Evolutionary conservation across 2,797 vertebrate species (phyloP).

Genomic region (Trichosurus vulpecula): DNA sequence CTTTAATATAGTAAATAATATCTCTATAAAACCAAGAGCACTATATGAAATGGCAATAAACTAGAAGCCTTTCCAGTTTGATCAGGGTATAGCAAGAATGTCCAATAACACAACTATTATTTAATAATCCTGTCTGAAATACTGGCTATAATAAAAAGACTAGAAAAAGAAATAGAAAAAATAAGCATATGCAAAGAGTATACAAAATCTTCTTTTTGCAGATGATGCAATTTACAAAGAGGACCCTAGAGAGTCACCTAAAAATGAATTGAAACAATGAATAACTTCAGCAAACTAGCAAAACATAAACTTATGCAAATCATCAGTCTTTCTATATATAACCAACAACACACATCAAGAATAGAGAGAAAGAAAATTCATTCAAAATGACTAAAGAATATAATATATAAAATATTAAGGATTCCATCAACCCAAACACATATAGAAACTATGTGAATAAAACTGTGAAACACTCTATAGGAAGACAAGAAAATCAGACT

Average conservation of each 20-base stretch:
- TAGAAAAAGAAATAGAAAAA: neutral
- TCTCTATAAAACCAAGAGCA: neutral
- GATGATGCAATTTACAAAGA: neutral
- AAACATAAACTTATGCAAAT: neutral
- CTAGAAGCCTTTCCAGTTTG: neutral
- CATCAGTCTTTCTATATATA: neutral
- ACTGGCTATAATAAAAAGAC: too few species aligned
- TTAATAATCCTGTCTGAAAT: neutral
- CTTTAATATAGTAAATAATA: neutral
- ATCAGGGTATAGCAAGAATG: neutral
- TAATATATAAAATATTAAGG: neutral
- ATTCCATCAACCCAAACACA: too few species aligned
- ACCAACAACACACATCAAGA: neutral
- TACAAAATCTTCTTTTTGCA: neutral
- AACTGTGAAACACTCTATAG: neutral
- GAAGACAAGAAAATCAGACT: neutral
- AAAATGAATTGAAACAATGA: neutral
- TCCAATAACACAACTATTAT: neutral
- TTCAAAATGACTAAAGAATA: neutral
- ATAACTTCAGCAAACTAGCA: neutral
- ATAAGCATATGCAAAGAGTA: neutral
- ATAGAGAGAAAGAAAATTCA: neutral
- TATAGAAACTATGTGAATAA: neutral
- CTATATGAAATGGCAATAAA: neutral
- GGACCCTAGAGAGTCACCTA: neutral